Evolutionary conservation across 2,113 vertebrate genomes (phyloP), one percentile per base, ranked within the genome.

Genomic region (Steatornis caripensis): DNA sequence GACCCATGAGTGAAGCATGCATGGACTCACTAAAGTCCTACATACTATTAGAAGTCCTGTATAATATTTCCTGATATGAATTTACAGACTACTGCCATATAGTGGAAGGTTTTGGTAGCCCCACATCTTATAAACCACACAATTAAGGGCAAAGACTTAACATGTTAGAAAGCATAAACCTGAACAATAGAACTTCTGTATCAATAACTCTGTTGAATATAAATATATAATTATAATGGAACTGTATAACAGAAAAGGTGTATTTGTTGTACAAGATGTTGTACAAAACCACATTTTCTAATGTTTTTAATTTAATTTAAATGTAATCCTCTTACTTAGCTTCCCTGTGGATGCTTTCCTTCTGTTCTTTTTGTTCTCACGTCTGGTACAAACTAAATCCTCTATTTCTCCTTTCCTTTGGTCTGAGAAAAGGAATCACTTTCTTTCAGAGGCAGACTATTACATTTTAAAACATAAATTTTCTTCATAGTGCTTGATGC

Each of bases 381-480:
- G 43, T 3, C 39, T 75, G 53, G 41, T 77, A 93, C 45, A 90
- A 83, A 66, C 36, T 51, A 83, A 92, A 79, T 84, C 74, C 39
- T 21, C 29, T 84, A 15, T 89, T 94, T 61, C 11, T 53, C 79
- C 36, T 39, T 90, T 90, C 36, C 10, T 71, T 70, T 53, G 12
- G 23, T 64, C 37, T 92, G 51, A 77, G 71, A 78, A 85, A 93
- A 95, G 17, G 64, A 89, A 71, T 14, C 13, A 24, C 34, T 84
- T 81, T 88, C 27, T 93, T 88, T 96, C 83, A 87, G 87, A 95
- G 51, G 36, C 81, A 93, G 39, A 34, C 62, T 87, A 94, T 95
- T 96, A 84, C 58, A 76, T 95, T 88, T 94, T 93, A 90, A 94
- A 96, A 89, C 61, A 91, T 57, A 87, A 74, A 91, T 96, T 98